Evolutionary conservation across 2,888 invertebrate species (phyloP).

Genomic region (Agonopterix heracliana): DNA sequence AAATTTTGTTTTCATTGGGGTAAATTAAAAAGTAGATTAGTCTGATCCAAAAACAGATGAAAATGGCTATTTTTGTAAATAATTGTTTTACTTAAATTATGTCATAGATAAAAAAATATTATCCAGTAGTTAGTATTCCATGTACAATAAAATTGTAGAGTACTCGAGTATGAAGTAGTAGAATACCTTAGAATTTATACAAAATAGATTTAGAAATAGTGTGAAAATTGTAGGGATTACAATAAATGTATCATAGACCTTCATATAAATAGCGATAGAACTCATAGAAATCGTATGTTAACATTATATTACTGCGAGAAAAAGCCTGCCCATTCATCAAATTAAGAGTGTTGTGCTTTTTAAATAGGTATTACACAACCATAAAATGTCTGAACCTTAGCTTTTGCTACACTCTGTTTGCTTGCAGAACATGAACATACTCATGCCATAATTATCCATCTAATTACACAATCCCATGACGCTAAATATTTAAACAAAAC

Average conservation of each 20-base stretch:
- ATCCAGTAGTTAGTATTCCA: conserved; percentile 70
- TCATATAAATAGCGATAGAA: conserved; percentile 20
- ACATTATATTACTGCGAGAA: conserved; percentile 11
- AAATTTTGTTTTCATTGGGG: conserved; percentile 8
- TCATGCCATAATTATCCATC: too few species aligned
- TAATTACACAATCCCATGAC: neutral
- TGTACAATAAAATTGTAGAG: conserved; percentile 74
- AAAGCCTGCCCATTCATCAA: too few species aligned
- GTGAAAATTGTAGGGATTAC: conserved; percentile 56
- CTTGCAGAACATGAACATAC: too few species aligned
- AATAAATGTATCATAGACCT: conserved; percentile 60
- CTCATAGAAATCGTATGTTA: conserved; percentile 20
- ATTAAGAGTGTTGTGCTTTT: conserved; percentile 4
- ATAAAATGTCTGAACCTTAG: neutral
- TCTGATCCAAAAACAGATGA: conserved; percentile 54
- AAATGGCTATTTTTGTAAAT: conserved; percentile 73
- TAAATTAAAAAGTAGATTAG: conserved; percentile 23
- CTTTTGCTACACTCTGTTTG: neutral
- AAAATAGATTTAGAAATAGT: conserved; percentile 60
- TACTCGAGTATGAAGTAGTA: conserved; percentile 60
- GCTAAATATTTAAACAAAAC: neutral
- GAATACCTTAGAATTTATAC: conserved; percentile 71
- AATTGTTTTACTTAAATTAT: conserved; percentile 70
- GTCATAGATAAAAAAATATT: conserved; percentile 63
- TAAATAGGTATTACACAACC: too few species aligned